A percentile compares a stretch with the other conserved stretches of the same genome.
Evolutionary conservation across 2,797 vertebrate species (phyloP).

Genomic region (Dromococcyx pavoninus): DNA sequence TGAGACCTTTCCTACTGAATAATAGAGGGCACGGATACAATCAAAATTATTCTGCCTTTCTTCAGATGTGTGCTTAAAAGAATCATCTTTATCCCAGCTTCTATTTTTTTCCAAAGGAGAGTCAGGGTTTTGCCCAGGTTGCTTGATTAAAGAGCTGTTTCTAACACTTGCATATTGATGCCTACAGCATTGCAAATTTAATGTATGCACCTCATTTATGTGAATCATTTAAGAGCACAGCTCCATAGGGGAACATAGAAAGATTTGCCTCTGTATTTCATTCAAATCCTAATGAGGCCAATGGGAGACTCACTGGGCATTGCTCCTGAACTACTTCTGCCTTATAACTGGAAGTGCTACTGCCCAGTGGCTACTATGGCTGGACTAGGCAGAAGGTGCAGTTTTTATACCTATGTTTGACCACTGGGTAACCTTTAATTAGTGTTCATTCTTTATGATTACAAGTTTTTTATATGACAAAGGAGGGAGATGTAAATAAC

Average conservation of each 20-base stretch:
- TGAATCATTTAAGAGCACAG: conserved; percentile 21
- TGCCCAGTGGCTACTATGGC: not conserved
- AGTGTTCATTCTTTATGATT: not conserved
- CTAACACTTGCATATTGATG: conserved; percentile 19
- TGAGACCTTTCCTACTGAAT: not conserved
- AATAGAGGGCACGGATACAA: not conserved
- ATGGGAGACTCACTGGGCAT: not conserved
- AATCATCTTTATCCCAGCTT: not conserved
- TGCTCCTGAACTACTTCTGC: not conserved
- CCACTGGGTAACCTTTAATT: not conserved
- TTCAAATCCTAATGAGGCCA: conserved; percentile 37
- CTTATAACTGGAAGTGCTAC: not conserved
- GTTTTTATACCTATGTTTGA: not conserved
- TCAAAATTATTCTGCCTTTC: conserved; percentile 11
- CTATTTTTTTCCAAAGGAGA: not conserved
- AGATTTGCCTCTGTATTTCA: not conserved
- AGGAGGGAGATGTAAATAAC: not conserved
- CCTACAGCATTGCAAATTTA: conserved; percentile 18
- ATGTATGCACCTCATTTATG: conserved; percentile 24
- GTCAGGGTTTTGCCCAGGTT: conserved; percentile 14
- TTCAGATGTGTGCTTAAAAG: not conserved
- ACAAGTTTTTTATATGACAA: not conserved
- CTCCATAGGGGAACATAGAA: not conserved
- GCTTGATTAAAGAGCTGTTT: not conserved
- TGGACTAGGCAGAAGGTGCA: not conserved